Conservation (phyloP, 2,113 vertebrate genomes). For the Melanotaenia duboulayi region DNA sequence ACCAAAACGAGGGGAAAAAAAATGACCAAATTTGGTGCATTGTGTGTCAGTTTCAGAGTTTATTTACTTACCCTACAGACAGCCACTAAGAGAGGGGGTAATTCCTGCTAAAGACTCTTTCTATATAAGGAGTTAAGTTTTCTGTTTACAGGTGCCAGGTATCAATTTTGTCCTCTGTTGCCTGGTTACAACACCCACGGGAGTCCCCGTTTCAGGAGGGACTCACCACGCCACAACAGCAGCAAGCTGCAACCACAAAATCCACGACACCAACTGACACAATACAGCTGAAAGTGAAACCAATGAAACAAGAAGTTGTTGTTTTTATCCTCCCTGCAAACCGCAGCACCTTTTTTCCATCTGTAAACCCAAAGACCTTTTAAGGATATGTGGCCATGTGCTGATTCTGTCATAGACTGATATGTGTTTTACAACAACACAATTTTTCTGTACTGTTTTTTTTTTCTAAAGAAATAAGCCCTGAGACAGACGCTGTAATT, state of each 20-base stretch:
- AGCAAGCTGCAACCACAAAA: slow-evolving; percentile 32
- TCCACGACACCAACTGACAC: not conserved
- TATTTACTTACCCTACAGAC: not conserved
- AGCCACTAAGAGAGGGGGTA: slow-evolving; percentile 31
- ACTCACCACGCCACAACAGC: slow-evolving; percentile 54
- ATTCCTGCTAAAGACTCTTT: slow-evolving; percentile 41
- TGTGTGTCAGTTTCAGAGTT: not conserved
- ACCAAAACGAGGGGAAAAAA: slow-evolving; percentile 2
- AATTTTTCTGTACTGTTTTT: not conserved
- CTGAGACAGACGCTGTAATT: not conserved
- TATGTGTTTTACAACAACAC: not conserved
- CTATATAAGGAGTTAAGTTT: slow-evolving; percentile 1
- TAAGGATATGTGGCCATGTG: not conserved
- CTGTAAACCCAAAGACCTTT: not conserved
- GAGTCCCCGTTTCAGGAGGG: slow-evolving; percentile 66
- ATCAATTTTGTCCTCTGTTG: slow-evolving; percentile 20
- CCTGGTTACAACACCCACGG: slow-evolving; percentile 67
- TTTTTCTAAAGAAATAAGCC: not conserved
- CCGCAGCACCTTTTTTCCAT: not conserved
- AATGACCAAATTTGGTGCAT: not conserved
- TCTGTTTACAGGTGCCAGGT: slow-evolving; percentile 13
- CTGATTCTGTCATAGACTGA: not conserved
- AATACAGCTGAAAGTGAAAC: slow-evolving; percentile 50
- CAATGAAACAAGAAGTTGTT: not conserved
- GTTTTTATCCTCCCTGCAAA: not conserved